Percentiles rank a stretch among this genome's conserved stretches.
Conservation (phyloP, 2,113 vertebrate genomes). For the Turnix velox region DNA sequence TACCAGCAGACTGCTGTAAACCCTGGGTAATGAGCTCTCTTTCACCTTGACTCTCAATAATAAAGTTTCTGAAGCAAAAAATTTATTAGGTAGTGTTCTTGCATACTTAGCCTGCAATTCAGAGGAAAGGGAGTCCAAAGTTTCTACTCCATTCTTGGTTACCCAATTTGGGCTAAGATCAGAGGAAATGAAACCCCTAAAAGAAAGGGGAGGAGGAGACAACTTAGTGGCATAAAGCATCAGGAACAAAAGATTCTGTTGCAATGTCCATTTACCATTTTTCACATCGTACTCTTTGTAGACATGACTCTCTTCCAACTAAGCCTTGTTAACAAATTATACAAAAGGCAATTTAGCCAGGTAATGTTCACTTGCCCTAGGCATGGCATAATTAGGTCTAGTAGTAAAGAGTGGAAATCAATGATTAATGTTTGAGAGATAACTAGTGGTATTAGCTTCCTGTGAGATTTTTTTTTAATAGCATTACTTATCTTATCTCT, state of each 20-base stretch:
- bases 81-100: neutral
- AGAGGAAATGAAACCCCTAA: neutral
- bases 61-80: neutral
- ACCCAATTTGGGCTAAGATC: neutral
- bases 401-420: conserved; percentile 46
- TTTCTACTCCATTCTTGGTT: neutral
- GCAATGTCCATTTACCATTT: neutral
- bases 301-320: neutral
- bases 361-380: neutral
- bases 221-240: neutral
- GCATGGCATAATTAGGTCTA: conserved; percentile 1
- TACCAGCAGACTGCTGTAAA: neutral
- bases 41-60: neutral
- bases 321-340: neutral
- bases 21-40: neutral
- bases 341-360: conserved; percentile 6
- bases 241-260: neutral
- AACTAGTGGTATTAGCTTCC: conserved; percentile 46
- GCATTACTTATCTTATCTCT: conserved; percentile 55
- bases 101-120: neutral
- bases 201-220: neutral
- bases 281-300: neutral
- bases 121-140: neutral
- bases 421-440: conserved; percentile 56
- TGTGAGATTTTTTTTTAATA: neutral